These are phyloP conservation scores for Gobius niger DNA, from an alignment of 2,113 vertebrate genomes.

Conservation along the genomic window DNA sequence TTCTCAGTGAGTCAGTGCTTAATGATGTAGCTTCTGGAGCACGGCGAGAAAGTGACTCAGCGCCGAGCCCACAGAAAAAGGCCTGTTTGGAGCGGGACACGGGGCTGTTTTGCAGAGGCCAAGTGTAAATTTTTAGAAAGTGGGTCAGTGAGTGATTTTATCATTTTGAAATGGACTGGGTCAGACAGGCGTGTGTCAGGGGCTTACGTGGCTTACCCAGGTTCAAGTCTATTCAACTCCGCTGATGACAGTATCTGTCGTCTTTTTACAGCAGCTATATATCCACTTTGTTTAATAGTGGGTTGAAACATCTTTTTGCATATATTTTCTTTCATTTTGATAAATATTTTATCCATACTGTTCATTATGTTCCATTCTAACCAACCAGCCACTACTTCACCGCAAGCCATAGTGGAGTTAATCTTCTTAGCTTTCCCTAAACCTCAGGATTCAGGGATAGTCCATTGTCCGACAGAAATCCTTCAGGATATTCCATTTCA, in stretches of 20 bases:
- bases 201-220: conserved; percentile 4
- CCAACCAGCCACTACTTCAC: too few relatives aligned
- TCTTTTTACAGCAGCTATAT: conserved; percentile 15
- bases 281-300: neutral
- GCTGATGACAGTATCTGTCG: conserved; percentile 1
- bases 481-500: too few relatives aligned
- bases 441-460: too few relatives aligned
- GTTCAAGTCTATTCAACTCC: neutral
- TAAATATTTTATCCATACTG: too few relatives aligned
- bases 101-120: conserved; percentile 11
- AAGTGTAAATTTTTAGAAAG: conserved; percentile 17
- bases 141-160: conserved; percentile 1
- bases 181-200: conserved; percentile 1
- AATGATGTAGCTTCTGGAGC: conserved; percentile 27
- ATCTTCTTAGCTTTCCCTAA: too few relatives aligned
- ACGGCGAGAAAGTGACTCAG: conserved; percentile 31
- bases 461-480: too few relatives aligned
- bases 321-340: too few relatives aligned
- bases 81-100: conserved; percentile 8
- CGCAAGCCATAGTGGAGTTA: too few relatives aligned
- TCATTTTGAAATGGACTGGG: conserved; percentile 5
- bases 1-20: conserved; percentile 34
- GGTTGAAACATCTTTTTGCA: too few relatives aligned
- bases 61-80: conserved; percentile 13
- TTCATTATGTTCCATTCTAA: too few relatives aligned